Conservation (phyloP, 2,797 vertebrate species). For the Todus mexicanus region DNA sequence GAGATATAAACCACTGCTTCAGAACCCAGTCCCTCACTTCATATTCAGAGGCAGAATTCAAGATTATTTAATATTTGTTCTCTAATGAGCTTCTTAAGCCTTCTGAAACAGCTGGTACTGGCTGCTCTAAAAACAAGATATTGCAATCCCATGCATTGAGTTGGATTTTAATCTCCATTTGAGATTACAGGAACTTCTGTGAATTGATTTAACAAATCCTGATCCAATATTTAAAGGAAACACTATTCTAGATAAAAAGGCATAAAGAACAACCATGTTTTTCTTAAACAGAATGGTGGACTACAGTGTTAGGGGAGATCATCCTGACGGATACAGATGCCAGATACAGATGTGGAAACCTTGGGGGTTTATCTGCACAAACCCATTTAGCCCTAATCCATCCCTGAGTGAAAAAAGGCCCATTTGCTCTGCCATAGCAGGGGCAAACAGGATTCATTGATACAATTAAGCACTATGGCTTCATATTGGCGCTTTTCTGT, state of each 20-base stretch:
- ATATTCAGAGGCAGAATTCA: background rate
- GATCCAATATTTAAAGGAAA: background rate
- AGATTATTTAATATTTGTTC: background rate
- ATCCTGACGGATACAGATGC: background rate
- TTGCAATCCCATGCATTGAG: background rate
- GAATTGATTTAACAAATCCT: background rate
- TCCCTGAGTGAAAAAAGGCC: background rate
- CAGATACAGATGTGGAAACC: background rate
- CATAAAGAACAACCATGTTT: background rate
- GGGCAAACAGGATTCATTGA: background rate
- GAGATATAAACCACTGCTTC: background rate
- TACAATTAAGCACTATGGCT: background rate
- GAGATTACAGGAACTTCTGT: background rate
- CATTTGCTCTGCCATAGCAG: background rate
- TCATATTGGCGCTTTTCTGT: background rate
- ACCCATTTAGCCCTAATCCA: background rate
- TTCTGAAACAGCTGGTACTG: background rate
- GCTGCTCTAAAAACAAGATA: background rate
- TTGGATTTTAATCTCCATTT: background rate
- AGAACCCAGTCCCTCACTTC: background rate
- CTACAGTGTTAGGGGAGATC: background rate
- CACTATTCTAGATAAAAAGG: background rate
- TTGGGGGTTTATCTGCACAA: background rate
- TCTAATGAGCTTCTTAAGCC: background rate
- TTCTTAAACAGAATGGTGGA: background rate